These are phyloP conservation scores for Pseudocheirus occidentalis DNA, from an alignment of 2,797 vertebrate genomes.

Conservation along the genomic window DNA sequence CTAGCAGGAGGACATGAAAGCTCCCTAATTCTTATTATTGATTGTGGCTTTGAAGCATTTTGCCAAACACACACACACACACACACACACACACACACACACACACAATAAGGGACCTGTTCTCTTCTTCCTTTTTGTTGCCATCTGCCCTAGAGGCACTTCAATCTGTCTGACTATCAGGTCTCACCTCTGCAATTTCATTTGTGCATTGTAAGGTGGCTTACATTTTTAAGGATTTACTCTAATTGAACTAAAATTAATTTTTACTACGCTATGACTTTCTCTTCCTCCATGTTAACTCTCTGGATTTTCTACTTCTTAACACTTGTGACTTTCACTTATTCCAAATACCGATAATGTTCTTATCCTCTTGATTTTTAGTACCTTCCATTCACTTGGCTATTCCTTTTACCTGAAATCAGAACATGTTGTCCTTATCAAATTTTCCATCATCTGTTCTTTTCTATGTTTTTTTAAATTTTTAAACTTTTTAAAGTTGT, in stretches of 20 bases:
- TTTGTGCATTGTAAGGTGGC: background rate
- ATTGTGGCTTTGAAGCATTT: background rate
- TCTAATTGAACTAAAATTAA: conserved; percentile 26
- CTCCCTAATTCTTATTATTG: background rate
- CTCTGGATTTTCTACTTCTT: conserved; percentile 35
- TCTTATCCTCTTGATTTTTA: conserved; percentile 44
- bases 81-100: background rate
- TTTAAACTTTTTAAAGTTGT: background rate
- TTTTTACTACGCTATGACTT: conserved; percentile 7
- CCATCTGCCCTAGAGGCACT: background rate
- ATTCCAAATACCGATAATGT: conserved; percentile 29
- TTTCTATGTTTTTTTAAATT: background rate
- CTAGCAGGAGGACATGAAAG: background rate
- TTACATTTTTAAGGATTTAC: background rate
- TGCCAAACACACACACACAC: background rate
- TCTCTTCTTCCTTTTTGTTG: background rate
- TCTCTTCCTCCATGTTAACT: background rate
- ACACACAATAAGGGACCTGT: background rate
- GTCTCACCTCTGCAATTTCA: background rate
- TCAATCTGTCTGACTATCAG: background rate
- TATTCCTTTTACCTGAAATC: conserved; percentile 20
- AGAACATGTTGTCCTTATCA: conserved; percentile 40
- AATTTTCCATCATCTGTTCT: background rate
- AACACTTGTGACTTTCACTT: background rate
- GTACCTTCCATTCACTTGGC: background rate